Conservation (phyloP, 2,113 vertebrate genomes). For the Sinocyclocheilus rhinocerous region DNA sequence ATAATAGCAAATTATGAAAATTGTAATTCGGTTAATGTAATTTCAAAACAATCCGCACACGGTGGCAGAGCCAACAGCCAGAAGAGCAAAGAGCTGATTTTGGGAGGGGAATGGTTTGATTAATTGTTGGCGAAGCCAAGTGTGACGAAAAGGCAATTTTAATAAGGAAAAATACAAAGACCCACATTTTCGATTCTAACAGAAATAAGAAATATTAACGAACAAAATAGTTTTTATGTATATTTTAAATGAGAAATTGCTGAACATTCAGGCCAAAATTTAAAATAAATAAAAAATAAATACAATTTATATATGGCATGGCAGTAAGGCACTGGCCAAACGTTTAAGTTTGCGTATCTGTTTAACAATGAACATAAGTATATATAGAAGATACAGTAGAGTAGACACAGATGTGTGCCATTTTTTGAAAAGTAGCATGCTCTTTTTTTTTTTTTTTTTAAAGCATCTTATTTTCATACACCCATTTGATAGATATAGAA, state of each 20-base stretch:
- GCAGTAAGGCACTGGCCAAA: too few relatives aligned
- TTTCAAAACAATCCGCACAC: slow-evolving; percentile 49
- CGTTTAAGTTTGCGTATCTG: too few relatives aligned
- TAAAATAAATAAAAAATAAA: neutral
- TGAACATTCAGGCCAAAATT: neutral
- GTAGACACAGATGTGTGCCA: too few relatives aligned
- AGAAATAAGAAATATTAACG: neutral
- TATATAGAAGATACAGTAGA: too few relatives aligned
- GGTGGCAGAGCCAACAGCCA: slow-evolving; percentile 15
- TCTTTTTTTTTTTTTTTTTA: too few relatives aligned
- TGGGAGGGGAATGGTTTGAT: neutral
- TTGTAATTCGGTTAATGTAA: slow-evolving; percentile 51
- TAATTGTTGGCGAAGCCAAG: neutral
- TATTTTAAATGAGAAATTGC: neutral
- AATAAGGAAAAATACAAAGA: neutral
- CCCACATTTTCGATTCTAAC: neutral
- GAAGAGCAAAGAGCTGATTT: neutral
- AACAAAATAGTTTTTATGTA: too few relatives aligned
- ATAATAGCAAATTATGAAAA: slow-evolving; percentile 58
- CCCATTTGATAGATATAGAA: too few relatives aligned
- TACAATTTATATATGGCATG: too few relatives aligned
- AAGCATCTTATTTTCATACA: too few relatives aligned
- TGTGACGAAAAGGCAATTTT: neutral
- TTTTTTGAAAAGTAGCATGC: too few relatives aligned
- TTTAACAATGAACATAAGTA: too few relatives aligned